Evolutionary conservation across 2,888 invertebrate species (phyloP).

Genomic region (Alsophila aescularia): DNA sequence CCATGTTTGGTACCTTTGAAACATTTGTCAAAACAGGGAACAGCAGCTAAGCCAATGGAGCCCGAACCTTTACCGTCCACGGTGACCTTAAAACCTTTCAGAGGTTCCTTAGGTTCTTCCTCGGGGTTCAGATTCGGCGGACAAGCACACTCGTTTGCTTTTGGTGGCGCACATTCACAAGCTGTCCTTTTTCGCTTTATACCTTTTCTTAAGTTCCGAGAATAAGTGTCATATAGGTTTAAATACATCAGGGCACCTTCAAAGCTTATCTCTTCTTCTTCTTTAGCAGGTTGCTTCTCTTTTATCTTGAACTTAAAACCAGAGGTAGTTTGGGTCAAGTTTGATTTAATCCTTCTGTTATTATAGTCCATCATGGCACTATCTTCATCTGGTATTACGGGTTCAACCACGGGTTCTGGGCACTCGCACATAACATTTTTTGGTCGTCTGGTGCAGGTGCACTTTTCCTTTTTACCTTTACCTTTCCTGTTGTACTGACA

Average conservation of each 20-base stretch:
- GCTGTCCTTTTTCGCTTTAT: slow-evolving; percentile 9
- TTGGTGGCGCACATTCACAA: slow-evolving; percentile 46
- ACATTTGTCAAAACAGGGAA: slow-evolving; percentile 23
- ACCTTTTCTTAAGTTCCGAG: slow-evolving; percentile 16
- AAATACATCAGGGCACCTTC: slow-evolving; percentile 51
- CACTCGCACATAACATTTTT: slow-evolving; percentile 14
- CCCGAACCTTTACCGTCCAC: slow-evolving; percentile 54
- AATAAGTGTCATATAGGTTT: slow-evolving; percentile 21
- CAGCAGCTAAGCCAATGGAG: slow-evolving; percentile 51
- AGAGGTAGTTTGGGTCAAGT: slow-evolving; percentile 55
- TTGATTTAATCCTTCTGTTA: slow-evolving; percentile 46
- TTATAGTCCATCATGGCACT: too few relatives aligned
- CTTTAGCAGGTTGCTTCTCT: slow-evolving; percentile 36
- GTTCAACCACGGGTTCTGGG: slow-evolving; percentile 20
- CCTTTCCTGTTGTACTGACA: slow-evolving; percentile 16
- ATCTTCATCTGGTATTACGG: neutral
- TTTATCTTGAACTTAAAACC: slow-evolving; percentile 52
- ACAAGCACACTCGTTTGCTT: too few relatives aligned
- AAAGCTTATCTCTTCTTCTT: slow-evolving; percentile 44
- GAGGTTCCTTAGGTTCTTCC: slow-evolving; percentile 5
- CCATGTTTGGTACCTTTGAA: too few relatives aligned
- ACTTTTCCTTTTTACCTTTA: neutral
- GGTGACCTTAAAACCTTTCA: slow-evolving; percentile 48
- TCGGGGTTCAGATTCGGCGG: neutral
- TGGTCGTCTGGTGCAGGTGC: neutral